phyloP scores from a whole-genome alignment of 2,888 invertebrate genomes.

The Leptinotarsa peninsularis region DNA sequence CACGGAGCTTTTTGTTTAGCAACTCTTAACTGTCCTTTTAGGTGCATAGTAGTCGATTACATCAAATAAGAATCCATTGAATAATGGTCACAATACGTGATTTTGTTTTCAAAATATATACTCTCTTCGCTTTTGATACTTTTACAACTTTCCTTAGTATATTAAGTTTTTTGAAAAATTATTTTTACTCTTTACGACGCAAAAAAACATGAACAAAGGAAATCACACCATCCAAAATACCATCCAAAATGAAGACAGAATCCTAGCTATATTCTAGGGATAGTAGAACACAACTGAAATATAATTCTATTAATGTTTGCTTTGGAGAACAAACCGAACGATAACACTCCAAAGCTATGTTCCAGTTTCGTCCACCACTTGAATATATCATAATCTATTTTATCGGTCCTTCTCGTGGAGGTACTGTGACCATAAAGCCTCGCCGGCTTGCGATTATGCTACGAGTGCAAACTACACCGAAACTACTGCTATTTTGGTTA shows the following conservation, averaged over 20 bases:
- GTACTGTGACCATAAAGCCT: slow-evolving; percentile 20
- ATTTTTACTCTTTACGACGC: too few species aligned
- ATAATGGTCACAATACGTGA: too few species aligned
- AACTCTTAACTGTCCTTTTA: too few species aligned
- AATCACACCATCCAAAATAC: background rate
- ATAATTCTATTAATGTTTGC: background rate
- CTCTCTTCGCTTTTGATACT: too few species aligned
- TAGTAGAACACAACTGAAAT: background rate
- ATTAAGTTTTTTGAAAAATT: too few species aligned
- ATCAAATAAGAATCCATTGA: too few species aligned
- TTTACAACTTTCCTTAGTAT: too few species aligned
- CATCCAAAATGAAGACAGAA: background rate
- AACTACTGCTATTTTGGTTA: slow-evolving; percentile 24
- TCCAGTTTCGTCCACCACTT: slow-evolving; percentile 25
- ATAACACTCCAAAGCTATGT: slow-evolving; percentile 23
- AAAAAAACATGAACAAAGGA: too few species aligned
- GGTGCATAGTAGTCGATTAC: too few species aligned
- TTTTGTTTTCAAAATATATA: too few species aligned
- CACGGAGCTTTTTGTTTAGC: too few species aligned
- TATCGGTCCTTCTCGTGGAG: slow-evolving; percentile 24
- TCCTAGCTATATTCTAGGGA: background rate
- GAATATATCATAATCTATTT: slow-evolving; percentile 38
- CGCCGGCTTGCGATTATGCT: slow-evolving; percentile 25
- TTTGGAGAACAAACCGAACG: background rate
- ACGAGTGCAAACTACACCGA: slow-evolving; percentile 16